Evolutionary conservation across 2,113 vertebrate species (phyloP).

Genomic region (Atrichornis clamosus): DNA sequence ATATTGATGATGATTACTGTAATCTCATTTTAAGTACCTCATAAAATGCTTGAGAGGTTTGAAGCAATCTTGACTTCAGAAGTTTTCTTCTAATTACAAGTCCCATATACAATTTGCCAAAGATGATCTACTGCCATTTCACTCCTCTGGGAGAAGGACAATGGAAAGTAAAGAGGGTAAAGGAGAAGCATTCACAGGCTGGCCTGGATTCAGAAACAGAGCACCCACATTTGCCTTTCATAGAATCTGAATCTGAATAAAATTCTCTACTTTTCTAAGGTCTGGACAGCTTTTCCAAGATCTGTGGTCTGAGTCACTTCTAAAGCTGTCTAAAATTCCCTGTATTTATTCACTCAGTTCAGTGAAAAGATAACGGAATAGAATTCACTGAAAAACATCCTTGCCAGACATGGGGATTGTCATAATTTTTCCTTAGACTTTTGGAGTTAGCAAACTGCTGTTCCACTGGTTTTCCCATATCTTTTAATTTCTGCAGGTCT

Average conservation of each 20-base stretch:
- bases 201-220: neutral
- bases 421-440: neutral
- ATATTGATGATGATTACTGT: constrained; percentile 67
- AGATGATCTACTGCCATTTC: constrained; percentile 9
- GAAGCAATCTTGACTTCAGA: constrained; percentile 67
- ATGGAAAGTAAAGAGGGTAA: neutral
- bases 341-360: neutral
- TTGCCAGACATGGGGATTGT: neutral
- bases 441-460: neutral
- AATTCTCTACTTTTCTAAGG: neutral
- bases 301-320: neutral
- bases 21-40: constrained; percentile 65
- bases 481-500: neutral
- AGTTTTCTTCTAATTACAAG: constrained; percentile 54
- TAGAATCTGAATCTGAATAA: neutral
- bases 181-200: neutral
- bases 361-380: neutral
- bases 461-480: neutral
- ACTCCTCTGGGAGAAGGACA: neutral
- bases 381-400: neutral
- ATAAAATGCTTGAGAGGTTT: constrained; percentile 65
- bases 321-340: neutral
- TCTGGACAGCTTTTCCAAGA: neutral
- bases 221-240: neutral
- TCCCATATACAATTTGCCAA: constrained; percentile 2